Evolutionary conservation across 2,888 invertebrate genomes (phyloP).

Genomic region (Hypena proboscidalis): DNA sequence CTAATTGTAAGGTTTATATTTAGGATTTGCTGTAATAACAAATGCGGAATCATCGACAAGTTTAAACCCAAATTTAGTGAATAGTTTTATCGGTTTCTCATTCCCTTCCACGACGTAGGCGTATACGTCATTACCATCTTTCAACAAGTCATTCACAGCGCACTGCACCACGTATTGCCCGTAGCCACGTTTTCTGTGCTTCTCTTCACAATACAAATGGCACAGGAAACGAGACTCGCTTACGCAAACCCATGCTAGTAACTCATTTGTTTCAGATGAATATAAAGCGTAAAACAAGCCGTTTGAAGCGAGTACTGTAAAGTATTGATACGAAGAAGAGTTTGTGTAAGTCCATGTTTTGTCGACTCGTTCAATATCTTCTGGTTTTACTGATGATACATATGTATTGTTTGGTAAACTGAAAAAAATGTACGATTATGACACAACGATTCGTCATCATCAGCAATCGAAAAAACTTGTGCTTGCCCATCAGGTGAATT

Average conservation of each 20-base stretch:
- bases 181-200: constrained; percentile 39
- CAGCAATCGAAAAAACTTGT: too few species aligned
- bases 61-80: constrained; percentile 39
- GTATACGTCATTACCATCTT: constrained; percentile 38
- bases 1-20: not conserved
- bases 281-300: constrained; percentile 40
- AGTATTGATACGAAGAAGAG: constrained; percentile 24
- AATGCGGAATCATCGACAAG: constrained; percentile 31
- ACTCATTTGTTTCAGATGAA: constrained; percentile 26
- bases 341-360: constrained; percentile 37
- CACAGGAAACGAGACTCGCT: constrained; percentile 44
- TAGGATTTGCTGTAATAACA: constrained; percentile 5
- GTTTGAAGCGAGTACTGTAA: constrained; percentile 32
- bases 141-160: constrained; percentile 37
- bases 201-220: constrained; percentile 42
- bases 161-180: constrained; percentile 39
- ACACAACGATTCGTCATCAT: too few species aligned
- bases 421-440: constrained; percentile 12
- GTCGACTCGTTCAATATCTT: constrained; percentile 36
- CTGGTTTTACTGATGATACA: constrained; percentile 30
- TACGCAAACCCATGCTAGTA: constrained; percentile 46
- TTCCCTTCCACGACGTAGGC: constrained; percentile 40
- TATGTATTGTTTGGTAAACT: constrained; percentile 35
- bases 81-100: constrained; percentile 32
- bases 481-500: too few species aligned